Evolutionary conservation across 2,113 vertebrate species (phyloP).

Genomic region (Crypturellus undulatus): DNA sequence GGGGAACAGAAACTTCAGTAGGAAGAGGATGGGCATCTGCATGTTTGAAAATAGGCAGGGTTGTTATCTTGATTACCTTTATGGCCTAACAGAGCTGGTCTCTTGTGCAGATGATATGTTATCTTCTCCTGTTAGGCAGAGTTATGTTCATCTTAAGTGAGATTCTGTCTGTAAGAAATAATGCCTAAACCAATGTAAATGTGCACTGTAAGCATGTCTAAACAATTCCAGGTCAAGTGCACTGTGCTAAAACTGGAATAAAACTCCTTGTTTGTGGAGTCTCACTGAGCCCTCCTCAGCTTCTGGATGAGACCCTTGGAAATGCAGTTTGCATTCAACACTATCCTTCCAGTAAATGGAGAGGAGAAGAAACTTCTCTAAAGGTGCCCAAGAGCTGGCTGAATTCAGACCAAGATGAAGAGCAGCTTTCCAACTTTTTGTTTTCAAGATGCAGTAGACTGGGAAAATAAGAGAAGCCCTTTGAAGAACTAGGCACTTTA

Average conservation of each 20-base stretch:
- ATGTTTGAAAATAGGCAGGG: not conserved
- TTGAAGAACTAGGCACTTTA: not conserved
- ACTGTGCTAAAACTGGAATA: not conserved
- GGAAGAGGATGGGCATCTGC: not conserved
- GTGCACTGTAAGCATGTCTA: not conserved
- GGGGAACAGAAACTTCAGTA: not conserved
- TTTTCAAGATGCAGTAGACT: not conserved
- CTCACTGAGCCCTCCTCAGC: not conserved
- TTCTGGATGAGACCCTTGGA: not conserved
- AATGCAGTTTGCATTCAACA: not conserved
- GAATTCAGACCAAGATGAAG: not conserved
- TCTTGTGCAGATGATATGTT: not conserved
- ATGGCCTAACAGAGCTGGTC: not conserved
- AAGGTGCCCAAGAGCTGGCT: not conserved
- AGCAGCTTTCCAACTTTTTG: not conserved
- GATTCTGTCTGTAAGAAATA: not conserved
- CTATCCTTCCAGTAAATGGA: not conserved
- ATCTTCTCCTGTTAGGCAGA: not conserved
- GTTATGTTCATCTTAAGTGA: not conserved
- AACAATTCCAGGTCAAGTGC: not conserved
- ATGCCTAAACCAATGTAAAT: not conserved
- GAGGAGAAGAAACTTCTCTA: not conserved
- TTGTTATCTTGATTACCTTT: not conserved
- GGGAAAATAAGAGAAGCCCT: not conserved
- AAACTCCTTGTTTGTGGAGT: not conserved